phyloP scores from a whole-genome alignment of 2,888 invertebrate species.

The Thecocarcelia acutangulata region DNA sequence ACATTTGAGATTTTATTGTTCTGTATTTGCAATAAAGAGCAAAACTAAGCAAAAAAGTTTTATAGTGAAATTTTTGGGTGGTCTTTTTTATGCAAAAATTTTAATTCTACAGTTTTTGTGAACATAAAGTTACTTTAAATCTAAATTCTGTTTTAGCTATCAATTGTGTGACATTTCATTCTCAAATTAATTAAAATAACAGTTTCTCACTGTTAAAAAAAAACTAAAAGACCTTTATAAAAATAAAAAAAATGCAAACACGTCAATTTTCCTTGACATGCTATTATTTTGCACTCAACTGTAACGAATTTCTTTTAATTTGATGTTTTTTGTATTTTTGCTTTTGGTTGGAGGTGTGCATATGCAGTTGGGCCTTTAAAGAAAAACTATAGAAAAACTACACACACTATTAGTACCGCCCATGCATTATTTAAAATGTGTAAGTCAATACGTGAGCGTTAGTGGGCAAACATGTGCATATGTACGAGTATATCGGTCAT shows the following conservation, averaged over 20 bases:
- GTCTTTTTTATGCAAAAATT: too few relatives aligned
- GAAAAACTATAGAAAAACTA: conserved; percentile 26
- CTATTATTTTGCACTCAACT: conserved; percentile 47
- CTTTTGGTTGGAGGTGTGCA: conserved; percentile 48
- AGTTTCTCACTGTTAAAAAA: neutral
- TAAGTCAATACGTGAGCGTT: neutral
- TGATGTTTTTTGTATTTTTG: neutral
- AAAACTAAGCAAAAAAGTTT: too few relatives aligned
- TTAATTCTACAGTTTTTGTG: too few relatives aligned
- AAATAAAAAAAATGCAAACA: neutral
- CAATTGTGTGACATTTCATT: too few relatives aligned
- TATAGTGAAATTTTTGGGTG: too few relatives aligned
- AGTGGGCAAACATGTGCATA: conserved; percentile 15
- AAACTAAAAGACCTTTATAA: neutral
- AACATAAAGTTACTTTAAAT: too few relatives aligned
- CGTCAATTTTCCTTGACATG: conserved; percentile 43
- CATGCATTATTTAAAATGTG: conserved; percentile 39
- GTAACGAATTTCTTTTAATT: conserved; percentile 35
- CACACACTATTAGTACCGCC: conserved; percentile 36
- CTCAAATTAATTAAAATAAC: too few relatives aligned
- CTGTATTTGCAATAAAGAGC: too few relatives aligned
- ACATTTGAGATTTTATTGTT: too few relatives aligned
- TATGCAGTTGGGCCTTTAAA: conserved; percentile 54
- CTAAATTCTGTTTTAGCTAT: too few relatives aligned
- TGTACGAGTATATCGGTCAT: conserved; percentile 21